A percentile compares a stretch with the other conserved stretches of the same genome.
Conservation (phyloP, 2,113 vertebrate genomes). For the Saimiri boliviensis region DNA sequence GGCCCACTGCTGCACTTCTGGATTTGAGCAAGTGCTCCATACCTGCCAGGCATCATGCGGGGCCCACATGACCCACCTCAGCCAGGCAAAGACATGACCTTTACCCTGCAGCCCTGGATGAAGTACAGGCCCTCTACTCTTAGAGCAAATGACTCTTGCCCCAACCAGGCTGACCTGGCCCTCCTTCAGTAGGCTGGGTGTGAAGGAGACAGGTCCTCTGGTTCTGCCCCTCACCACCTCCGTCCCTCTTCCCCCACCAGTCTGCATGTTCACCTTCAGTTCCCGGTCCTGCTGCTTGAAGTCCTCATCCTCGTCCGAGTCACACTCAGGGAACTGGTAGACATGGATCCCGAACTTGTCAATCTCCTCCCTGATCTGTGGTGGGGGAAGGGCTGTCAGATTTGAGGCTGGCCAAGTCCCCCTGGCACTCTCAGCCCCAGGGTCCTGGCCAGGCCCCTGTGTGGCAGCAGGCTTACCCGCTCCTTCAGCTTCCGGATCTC, state of each 20-base stretch:
- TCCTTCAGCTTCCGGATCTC: slow-evolving; percentile 99
- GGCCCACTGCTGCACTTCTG: neutral
- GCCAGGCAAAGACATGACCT: neutral
- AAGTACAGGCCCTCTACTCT: neutral
- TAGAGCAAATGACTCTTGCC: neutral
- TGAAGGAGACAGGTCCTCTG: neutral
- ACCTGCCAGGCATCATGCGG: neutral
- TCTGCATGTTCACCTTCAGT: slow-evolving; percentile 88
- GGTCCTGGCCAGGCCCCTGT: neutral
- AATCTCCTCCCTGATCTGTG: slow-evolving; percentile 95
- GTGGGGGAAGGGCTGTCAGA: neutral
- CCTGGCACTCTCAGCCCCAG: neutral
- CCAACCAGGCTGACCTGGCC: neutral
- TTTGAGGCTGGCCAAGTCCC: too few relatives aligned
- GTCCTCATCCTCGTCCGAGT: slow-evolving; percentile 96
- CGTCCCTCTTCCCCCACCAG: neutral
- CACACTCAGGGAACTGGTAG: slow-evolving; percentile 97
- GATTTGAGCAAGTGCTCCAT: neutral
- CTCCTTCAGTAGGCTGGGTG: neutral
- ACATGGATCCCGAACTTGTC: slow-evolving; percentile 97
- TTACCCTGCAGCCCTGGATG: neutral
- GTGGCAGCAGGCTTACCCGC: slow-evolving; percentile 86
- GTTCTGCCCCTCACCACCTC: neutral
- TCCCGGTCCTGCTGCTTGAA: slow-evolving; percentile 97
- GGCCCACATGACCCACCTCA: neutral